Base-by-base conservation (phyloP, 2,113 vertebrate genomes). In the Pimephales promelas region DNA sequence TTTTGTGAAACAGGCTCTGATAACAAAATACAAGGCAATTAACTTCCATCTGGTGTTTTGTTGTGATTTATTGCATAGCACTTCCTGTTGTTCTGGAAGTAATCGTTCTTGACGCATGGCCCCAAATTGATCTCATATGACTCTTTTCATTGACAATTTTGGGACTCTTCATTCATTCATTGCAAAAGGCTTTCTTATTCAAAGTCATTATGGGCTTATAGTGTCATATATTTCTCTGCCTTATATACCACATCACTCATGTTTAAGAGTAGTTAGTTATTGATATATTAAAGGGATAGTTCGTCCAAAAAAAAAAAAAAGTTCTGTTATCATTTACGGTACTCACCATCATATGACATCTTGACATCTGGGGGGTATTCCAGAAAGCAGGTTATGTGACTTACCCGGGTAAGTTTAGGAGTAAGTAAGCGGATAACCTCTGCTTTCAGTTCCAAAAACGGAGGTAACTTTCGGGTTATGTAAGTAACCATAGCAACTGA, bases 11-110 rank as follows among this genome's bases (percentile, higher is more conserved):
- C 24, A 64, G 36, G 5, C 64, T 56, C 31, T 24, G 79, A 81
- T 81, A 70, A 56, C 62, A 70, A n/a, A 54, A 64, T 64, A 49
- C 3, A 49, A 79, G 13, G 10, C 13, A 61, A 61, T 78, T 78
- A 24, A 24, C 54, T 26, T 79, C 16, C 57, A 62, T 64, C 40
- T 79, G 76, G 76, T 64, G 43, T 81, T 49, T 66, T 66, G 26
- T 47, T 52, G 26, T 66, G 62, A 40, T 70, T 47, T 36, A 56
- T 43, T 68, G 61, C 62, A 24, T 45, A 49, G 34, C 24, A 20
- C 4, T 26, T 84, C 82, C 82, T 78, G 61, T 84, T 70, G 49
- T 22, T 66, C 77, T 47, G 59, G 61, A 52, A 47, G 26, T 28
- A 80, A 81, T 54, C 47, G 6, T 70, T 81, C 28, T 66, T 49